phyloP scores from a whole-genome alignment of 2,113 vertebrate genomes.

The Sula dactylatra region DNA sequence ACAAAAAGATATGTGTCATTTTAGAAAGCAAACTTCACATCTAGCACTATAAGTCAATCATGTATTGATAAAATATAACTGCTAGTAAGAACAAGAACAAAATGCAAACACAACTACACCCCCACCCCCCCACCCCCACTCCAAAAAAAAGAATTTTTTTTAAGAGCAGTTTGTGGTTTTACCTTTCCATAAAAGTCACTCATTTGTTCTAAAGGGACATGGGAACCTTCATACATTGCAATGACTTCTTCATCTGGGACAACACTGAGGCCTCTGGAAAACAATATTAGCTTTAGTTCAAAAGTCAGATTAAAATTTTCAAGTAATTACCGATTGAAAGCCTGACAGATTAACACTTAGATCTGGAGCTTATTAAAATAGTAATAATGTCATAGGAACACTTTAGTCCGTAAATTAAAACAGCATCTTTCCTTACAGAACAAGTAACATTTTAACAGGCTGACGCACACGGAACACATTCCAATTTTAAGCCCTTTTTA shows the following conservation, averaged over 20 bases:
- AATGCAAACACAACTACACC: neutral
- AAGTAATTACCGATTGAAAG: neutral
- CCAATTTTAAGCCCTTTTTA: neutral
- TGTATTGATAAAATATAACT: neutral
- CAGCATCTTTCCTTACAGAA: neutral
- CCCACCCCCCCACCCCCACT: no score
- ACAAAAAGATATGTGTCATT: neutral
- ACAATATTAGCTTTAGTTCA: neutral
- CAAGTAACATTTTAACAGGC: constrained; percentile 5
- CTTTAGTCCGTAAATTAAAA: neutral
- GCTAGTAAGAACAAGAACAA: neutral
- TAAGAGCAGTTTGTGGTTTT: neutral
- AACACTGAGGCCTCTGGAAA: constrained; percentile 87
- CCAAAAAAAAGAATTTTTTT: neutral
- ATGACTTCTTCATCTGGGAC: constrained; percentile 94
- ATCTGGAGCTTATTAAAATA: neutral
- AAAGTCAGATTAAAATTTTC: neutral
- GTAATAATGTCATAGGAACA: neutral
- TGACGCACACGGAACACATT: neutral
- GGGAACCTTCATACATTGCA: constrained; percentile 95
- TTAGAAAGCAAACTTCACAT: neutral
- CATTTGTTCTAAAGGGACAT: constrained; percentile 96
- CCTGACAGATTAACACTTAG: neutral
- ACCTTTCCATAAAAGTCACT: constrained; percentile 99
- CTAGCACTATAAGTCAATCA: neutral